These are phyloP conservation scores for Athetis lepigone DNA, from an alignment of 2,888 invertebrate genomes.

Conservation along the genomic window DNA sequence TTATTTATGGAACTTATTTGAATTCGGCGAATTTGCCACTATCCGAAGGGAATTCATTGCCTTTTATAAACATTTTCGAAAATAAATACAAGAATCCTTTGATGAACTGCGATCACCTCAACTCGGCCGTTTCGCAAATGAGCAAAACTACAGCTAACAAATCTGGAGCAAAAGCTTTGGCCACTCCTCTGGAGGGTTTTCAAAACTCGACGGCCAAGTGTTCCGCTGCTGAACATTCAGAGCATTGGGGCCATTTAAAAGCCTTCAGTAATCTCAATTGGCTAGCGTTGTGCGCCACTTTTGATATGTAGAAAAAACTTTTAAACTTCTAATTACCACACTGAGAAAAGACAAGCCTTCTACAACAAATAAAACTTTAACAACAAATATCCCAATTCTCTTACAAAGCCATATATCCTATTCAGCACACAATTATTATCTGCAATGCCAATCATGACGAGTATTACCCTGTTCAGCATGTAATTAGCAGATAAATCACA, in stretches of 20 bases:
- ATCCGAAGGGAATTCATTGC: conserved; percentile 35
- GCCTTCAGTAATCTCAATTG: conserved; percentile 77
- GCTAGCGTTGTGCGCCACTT: conserved; percentile 73
- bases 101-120: conserved; percentile 65
- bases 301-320: conserved; percentile 71
- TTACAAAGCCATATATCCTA: conserved; percentile 14
- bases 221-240: conserved; percentile 61
- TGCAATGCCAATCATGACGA: conserved; percentile 30
- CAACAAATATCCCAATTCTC: conserved; percentile 6
- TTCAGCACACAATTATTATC: conserved; percentile 22
- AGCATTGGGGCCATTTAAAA: conserved; percentile 78
- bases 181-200: conserved; percentile 74
- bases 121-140: conserved; percentile 71
- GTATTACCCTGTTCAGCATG: conserved; percentile 33
- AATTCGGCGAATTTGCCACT: conserved; percentile 24
- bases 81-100: conserved; percentile 67
- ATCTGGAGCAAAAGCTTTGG: conserved; percentile 77
- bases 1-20: conserved; percentile 38
- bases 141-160: conserved; percentile 77
- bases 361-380: conserved; percentile 3
- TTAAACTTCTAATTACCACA: conserved; percentile 26
- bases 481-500: conserved; percentile 52
- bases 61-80: conserved; percentile 43
- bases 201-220: conserved; percentile 75
- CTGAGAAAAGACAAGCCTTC: conserved; percentile 9